Evolutionary conservation across 2,113 vertebrate genomes (phyloP).

Genomic region (Dendropsophus ebraccatus): DNA sequence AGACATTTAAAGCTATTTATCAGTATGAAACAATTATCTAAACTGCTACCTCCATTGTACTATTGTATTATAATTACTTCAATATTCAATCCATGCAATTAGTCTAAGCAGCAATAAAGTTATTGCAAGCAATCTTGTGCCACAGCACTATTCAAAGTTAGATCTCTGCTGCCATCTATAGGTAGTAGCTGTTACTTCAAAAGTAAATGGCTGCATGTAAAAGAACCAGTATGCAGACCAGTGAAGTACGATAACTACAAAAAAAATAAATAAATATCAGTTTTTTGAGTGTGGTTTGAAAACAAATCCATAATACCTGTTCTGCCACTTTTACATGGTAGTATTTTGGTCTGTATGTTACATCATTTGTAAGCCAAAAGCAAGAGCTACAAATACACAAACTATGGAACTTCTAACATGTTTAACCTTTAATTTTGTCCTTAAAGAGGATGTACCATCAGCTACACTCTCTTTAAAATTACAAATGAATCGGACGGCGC

Average conservation of each 20-base stretch:
- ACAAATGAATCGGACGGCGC: too few species aligned
- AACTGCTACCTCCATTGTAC: not conserved
- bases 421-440: too few species aligned
- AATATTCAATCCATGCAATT: constrained; percentile 9
- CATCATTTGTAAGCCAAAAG: not conserved
- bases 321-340: not conserved
- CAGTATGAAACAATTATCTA: not conserved
- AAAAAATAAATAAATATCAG: not conserved
- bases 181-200: not conserved
- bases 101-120: not conserved
- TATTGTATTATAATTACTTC: not conserved
- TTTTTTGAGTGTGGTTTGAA: too few species aligned
- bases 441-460: too few species aligned
- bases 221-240: not conserved
- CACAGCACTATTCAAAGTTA: not conserved
- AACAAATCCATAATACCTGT: not conserved
- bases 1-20: not conserved
- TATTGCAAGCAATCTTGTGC: not conserved
- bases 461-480: too few species aligned
- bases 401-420: too few species aligned
- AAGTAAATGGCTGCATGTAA: not conserved
- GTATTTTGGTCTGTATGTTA: not conserved
- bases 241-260: not conserved
- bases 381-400: too few species aligned
- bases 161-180: constrained; percentile 55